A percentile compares a stretch with the other conserved stretches of the same genome.
Evolutionary conservation across 1,140 invertebrate species (phyloP).

Genomic region (Dolichoris vasculosae): DNA sequence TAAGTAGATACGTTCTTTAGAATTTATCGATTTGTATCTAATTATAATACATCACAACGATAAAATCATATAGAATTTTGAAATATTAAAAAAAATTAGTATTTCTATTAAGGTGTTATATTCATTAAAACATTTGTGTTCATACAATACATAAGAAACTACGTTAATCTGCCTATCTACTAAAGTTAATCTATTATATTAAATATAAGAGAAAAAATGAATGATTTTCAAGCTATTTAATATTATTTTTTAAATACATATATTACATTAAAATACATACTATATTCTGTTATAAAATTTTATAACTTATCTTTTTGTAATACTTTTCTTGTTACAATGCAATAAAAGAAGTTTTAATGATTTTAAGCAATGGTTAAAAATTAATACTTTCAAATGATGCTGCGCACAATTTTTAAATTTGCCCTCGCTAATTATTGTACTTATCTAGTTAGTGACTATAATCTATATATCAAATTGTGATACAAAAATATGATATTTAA

Average conservation of each 20-base stretch:
- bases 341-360: conserved; percentile 22
- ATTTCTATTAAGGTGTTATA: conserved; percentile 4
- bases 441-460: conserved; percentile 34
- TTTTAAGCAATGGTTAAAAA: conserved; percentile 12
- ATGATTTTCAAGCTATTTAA: background rate
- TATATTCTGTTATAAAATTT: conserved; percentile 29
- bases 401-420: conserved; percentile 44
- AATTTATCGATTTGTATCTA: conserved; percentile 7
- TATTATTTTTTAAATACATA: conserved; percentile 23
- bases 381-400: conserved; percentile 21
- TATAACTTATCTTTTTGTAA: conserved; percentile 17
- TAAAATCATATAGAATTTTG: background rate
- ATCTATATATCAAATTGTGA: conserved; percentile 46
- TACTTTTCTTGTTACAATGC: conserved; percentile 8
- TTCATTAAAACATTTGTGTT: conserved; percentile 24
- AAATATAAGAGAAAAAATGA: conserved; percentile 4
- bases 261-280: conserved; percentile 5
- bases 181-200: conserved; percentile 13
- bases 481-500: conserved; percentile 33
- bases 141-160: background rate
- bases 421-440: conserved; percentile 44
- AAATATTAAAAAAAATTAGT: background rate
- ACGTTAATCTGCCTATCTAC: conserved; percentile 2
- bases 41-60: background rate
- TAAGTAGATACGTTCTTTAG: background rate